A percentile compares a stretch with the other conserved stretches of the same genome.
Conservation (phyloP, 2,888 invertebrate genomes). For the Craniophora ligustri region DNA sequence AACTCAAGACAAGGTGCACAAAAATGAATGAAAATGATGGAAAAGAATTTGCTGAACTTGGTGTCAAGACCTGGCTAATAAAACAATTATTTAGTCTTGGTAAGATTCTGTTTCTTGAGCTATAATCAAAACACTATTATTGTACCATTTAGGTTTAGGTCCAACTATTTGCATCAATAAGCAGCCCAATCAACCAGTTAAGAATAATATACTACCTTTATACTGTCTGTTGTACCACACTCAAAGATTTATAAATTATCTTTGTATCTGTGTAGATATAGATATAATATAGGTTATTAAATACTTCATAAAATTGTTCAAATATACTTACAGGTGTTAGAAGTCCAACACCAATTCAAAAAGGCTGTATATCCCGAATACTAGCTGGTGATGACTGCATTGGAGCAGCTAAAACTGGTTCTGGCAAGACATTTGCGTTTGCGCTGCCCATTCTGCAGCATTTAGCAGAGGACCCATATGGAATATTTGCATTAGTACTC, state of each 20-base stretch:
- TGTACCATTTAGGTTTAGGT: no score
- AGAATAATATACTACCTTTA: no score
- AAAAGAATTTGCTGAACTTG: constrained; percentile 89
- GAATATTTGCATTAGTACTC: constrained; percentile 97
- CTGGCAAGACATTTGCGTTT: constrained; percentile 99
- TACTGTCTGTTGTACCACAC: no score
- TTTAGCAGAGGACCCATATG: constrained; percentile 97
- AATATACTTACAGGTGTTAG: constrained; percentile 89
- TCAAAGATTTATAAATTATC: no score
- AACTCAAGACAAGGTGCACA: not conserved
- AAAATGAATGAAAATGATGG: constrained; percentile 76
- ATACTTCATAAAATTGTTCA: no score
- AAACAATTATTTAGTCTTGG: constrained; percentile 92
- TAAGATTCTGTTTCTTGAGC: constrained; percentile 72
- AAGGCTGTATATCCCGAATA: constrained; percentile 93
- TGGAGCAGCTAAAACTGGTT: constrained; percentile 99
- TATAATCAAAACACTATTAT: no score
- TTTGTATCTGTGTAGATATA: no score
- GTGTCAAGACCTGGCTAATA: constrained; percentile 92
- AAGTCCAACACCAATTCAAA: constrained; percentile 94
- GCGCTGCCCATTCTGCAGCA: constrained; percentile 97
- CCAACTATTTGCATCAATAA: no score
- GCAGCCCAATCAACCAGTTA: no score
- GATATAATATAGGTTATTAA: no score
- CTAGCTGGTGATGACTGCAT: constrained; percentile 95